phyloP scores from a whole-genome alignment of 2,888 invertebrate species.

The Cordilura impudica region DNA sequence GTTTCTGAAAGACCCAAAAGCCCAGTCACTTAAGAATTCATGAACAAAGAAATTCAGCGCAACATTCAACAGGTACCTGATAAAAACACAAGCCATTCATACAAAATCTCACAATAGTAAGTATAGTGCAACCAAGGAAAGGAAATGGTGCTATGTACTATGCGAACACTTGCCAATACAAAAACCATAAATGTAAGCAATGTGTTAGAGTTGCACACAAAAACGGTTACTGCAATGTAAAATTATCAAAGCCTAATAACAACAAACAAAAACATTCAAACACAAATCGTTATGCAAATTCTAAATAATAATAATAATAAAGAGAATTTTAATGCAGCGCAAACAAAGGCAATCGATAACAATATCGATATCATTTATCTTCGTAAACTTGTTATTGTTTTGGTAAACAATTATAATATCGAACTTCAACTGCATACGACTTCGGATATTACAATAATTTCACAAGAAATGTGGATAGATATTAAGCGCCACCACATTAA shows the following conservation, averaged over 20 bases:
- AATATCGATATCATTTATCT: too few relatives aligned
- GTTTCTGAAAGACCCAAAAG: background rate
- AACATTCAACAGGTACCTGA: slow-evolving; percentile 1
- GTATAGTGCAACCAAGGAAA: too few relatives aligned
- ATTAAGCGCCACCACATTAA: slow-evolving; percentile 31
- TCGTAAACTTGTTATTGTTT: slow-evolving; percentile 35
- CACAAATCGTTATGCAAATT: background rate
- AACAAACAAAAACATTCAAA: background rate
- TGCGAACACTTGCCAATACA: slow-evolving; percentile 29
- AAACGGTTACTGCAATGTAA: slow-evolving; percentile 53
- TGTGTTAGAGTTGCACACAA: slow-evolving; percentile 46
- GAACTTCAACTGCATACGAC: slow-evolving; percentile 44
- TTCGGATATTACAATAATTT: slow-evolving; percentile 48
- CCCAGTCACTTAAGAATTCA: background rate
- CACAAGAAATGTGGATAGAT: slow-evolving; percentile 32
- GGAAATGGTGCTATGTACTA: slow-evolving; percentile 50
- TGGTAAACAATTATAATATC: slow-evolving; percentile 9
- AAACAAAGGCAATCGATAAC: too few relatives aligned
- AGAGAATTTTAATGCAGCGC: too few relatives aligned
- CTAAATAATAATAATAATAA: too few relatives aligned
- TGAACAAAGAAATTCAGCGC: slow-evolving; percentile 28
- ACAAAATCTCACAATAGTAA: too few relatives aligned
- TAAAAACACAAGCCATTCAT: slow-evolving; percentile 9
- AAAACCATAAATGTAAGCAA: slow-evolving; percentile 49
- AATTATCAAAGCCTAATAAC: background rate